Percentiles rank a stretch among this genome's conserved stretches.
phyloP scores from a whole-genome alignment of 2,888 invertebrate genomes.

The Peribatodes rhomboidaria region DNA sequence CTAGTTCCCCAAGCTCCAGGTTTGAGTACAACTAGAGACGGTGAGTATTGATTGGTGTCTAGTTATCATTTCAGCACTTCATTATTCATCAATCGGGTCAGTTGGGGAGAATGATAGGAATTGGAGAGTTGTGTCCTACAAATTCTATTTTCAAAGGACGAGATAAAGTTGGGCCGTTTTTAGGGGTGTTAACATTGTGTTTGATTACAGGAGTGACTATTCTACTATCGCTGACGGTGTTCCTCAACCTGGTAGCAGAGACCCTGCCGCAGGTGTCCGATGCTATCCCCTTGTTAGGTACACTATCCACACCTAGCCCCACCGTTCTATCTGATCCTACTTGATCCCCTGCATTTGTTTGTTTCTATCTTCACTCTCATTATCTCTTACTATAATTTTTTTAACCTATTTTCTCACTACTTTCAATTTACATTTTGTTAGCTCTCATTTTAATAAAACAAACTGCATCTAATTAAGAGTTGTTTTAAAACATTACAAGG shows the following conservation, averaged over 20 bases:
- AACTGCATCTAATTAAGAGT: constrained; percentile 64
- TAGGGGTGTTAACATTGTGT: constrained; percentile 86
- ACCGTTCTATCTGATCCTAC: constrained; percentile 68
- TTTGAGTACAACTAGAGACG: constrained; percentile 42
- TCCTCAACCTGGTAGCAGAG: constrained; percentile 99
- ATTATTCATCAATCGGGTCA: constrained; percentile 45
- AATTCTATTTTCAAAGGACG: constrained; percentile 8
- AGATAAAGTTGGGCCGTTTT: constrained; percentile 15
- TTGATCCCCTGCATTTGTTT: constrained; percentile 64
- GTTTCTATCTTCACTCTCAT: constrained; percentile 59
- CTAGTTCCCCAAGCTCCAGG: constrained; percentile 54
- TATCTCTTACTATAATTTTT: constrained; percentile 55
- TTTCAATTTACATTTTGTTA: constrained; percentile 55
- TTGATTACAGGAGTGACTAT: constrained; percentile 99
- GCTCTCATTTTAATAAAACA: constrained; percentile 60
- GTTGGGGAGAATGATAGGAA: constrained; percentile 22
- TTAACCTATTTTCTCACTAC: constrained; percentile 61
- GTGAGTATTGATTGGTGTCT: constrained; percentile 61
- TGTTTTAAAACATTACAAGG: constrained; percentile 85
- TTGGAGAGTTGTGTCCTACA: constrained; percentile 63
- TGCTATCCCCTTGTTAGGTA: constrained; percentile 99
- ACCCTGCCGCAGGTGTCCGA: constrained; percentile 99
- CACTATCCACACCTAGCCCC: constrained; percentile 83
- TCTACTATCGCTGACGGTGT: constrained; percentile 99
- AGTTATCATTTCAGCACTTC: constrained; percentile 55